Evolutionary conservation across 1,140 invertebrate genomes (phyloP), one percentile per base, ranked within the genome.

Genomic region (Rhynchophorus ferrugineus): DNA sequence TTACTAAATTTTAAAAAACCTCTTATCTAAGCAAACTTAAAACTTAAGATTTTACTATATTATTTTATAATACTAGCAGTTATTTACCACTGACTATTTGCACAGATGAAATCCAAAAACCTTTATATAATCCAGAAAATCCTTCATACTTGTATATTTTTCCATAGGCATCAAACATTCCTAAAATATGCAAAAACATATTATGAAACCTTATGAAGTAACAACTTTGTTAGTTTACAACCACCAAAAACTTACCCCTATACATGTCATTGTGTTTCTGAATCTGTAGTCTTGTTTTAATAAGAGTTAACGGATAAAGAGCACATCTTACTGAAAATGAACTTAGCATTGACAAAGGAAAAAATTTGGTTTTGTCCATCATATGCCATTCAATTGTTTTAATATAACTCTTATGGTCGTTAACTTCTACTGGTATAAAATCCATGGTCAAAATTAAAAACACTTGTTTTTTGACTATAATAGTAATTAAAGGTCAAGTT

Each of bases 351-450:
- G 91, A 95, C 33, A 98, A 71, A 2, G 95, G 93, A 65, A 83
- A 94, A 76, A 87, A 95, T 78, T 83, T 95, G 69, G 77, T 82
- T 64, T 96, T 95, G 70, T 99, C 89, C 90, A 99, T 91, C 93
- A 98, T 98, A 52, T 95, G 80, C 90, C 94, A 96, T 74, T 98
- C 93, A 58, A 99, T 96, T n/a, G 84, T 91, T 29, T 81, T 81
- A 55, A 92, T 87, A 39, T 83, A 54, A 20, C 47, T 46, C 35
- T 55, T 35, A 2, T n/a, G 19, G 3, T 55, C 53, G 2, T 45
- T 19, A 16, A 49, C 46, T 7, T 55, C 33, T 13, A 55, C 53
- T 16, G 53, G 41, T 8, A 55, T 44, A 49, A 55, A 55, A 44
- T 55, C 53, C 53, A 55, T 55, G 37, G 47, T 54, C n/a, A 6